phyloP scores from a whole-genome alignment of 2,797 vertebrate species.

The Sebastes goodei region DNA sequence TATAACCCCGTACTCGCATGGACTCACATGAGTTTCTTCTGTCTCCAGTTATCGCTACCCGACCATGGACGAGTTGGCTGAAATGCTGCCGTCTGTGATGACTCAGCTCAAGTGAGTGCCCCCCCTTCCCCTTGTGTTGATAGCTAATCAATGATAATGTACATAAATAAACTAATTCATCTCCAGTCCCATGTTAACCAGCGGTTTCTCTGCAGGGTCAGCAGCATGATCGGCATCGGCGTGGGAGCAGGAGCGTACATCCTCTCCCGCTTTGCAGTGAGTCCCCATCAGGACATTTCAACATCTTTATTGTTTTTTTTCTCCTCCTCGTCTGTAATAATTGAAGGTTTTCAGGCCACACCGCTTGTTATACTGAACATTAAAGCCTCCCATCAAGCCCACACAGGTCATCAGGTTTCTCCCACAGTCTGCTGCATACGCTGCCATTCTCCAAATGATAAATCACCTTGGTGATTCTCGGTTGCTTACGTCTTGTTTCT shows the following conservation, averaged over 20 bases:
- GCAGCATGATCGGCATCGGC: slow-evolving; percentile 92
- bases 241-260: slow-evolving; percentile 96
- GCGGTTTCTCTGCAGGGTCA: slow-evolving; percentile 83
- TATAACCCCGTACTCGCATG: not conserved
- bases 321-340: slow-evolving; percentile 9
- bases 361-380: slow-evolving; percentile 27
- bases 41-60: slow-evolving; percentile 92
- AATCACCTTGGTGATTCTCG: slow-evolving; percentile 51
- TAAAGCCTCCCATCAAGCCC: slow-evolving; percentile 33
- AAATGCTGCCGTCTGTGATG: slow-evolving; percentile 94
- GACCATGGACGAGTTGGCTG: slow-evolving; percentile 93
- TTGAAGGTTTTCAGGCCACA: slow-evolving; percentile 29
- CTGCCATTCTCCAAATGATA: slow-evolving; percentile 31
- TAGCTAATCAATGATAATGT: slow-evolving; percentile 17
- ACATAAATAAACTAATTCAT: slow-evolving; percentile 2
- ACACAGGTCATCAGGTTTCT: slow-evolving; percentile 39
- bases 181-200: slow-evolving; percentile 12
- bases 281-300: slow-evolving; percentile 61
- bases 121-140: not conserved
- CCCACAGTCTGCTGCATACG: slow-evolving; percentile 13
- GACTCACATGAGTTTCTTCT: not conserved
- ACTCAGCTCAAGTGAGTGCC: slow-evolving; percentile 91
- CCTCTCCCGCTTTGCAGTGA: slow-evolving; percentile 93
- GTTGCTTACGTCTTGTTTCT: slow-evolving; percentile 30
- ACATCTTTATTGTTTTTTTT: not conserved